Evolutionary conservation across 2,113 vertebrate species (phyloP).

Genomic region (Sphaerodactylus townsendi): DNA sequence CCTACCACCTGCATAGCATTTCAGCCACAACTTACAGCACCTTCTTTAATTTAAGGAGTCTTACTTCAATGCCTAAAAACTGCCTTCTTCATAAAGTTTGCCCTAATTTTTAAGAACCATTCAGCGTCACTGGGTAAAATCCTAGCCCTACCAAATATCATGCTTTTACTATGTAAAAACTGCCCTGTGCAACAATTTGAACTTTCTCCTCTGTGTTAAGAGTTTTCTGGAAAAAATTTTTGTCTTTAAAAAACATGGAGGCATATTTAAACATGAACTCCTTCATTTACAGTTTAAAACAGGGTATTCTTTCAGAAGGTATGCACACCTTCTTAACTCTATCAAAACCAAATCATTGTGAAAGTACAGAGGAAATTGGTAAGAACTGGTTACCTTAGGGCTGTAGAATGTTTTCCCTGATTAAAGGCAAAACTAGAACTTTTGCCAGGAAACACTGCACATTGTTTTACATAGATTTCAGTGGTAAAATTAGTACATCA

Average conservation of each 20-base stretch:
- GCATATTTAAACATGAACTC: background rate
- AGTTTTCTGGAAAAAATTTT: no score
- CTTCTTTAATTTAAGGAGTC: background rate
- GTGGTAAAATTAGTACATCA: background rate
- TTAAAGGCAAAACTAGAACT: background rate
- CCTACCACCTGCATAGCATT: background rate
- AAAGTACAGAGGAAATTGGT: background rate
- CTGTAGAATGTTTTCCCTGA: background rate
- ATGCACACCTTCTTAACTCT: background rate
- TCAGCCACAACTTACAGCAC: background rate
- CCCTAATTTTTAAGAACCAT: no score
- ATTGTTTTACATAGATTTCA: background rate
- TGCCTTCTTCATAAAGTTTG: no score
- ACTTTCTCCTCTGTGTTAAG: background rate
- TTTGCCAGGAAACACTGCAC: background rate
- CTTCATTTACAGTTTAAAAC: background rate
- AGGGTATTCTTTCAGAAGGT: background rate
- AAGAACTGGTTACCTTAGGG: no score
- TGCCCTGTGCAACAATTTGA: no score
- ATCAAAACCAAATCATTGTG: background rate
- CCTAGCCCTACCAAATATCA: no score
- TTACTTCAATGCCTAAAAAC: no score
- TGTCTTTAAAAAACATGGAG: background rate
- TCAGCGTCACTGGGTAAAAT: no score
- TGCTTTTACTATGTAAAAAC: no score